Evolutionary conservation across 2,797 vertebrate species (phyloP), one percentile per base, ranked within the genome.

Genomic region (Leptatherina wallacei): DNA sequence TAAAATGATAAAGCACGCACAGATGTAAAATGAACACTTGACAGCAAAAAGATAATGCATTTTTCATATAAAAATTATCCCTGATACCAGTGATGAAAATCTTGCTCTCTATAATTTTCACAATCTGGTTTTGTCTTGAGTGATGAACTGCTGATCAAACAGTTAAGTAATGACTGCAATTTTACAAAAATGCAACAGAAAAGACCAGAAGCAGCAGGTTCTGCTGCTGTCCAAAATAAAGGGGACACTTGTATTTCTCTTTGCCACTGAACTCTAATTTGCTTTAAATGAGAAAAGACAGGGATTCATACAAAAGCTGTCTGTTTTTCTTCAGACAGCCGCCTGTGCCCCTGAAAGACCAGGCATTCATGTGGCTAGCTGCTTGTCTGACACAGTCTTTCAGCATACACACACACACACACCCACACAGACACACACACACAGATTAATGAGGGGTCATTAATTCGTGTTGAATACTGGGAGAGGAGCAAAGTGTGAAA

Each of bases 221-320:
- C 89, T 93, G 94, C 92, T 94, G 94, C 87, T 87, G 80, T 85
- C 94, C 93, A 95, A 91, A 94, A 91, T 92, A 93, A 93, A 87
- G 82, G 87, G 86, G 92, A 95, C 91, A 93, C 94, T 94, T 93
- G 90, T 94, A 91, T 95, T 93, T 94, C 92, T 95, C 93, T 95
- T 95, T 85, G 84, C 94, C 92, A 94, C 92, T 91, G 93, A 95
- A 95, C 94, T 95, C 95, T 95, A 96, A 97, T 97, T 97, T 97
- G 93, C 95, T 96, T 97, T 95, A 95, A 97, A 98, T 96, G 96
- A 97, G 94, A 95, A 95, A 94, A 96, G 96, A 95, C 95, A 95
- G 96, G 93, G 95, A 95, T 94, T 96, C 95, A 94, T 94, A 97
- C 96, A 97, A 97, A 97, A 96, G 96, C 94, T 93, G 95, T 93